These are phyloP conservation scores for Maniola hyperantus DNA, from an alignment of 2,888 invertebrate genomes.

Conservation along the genomic window DNA sequence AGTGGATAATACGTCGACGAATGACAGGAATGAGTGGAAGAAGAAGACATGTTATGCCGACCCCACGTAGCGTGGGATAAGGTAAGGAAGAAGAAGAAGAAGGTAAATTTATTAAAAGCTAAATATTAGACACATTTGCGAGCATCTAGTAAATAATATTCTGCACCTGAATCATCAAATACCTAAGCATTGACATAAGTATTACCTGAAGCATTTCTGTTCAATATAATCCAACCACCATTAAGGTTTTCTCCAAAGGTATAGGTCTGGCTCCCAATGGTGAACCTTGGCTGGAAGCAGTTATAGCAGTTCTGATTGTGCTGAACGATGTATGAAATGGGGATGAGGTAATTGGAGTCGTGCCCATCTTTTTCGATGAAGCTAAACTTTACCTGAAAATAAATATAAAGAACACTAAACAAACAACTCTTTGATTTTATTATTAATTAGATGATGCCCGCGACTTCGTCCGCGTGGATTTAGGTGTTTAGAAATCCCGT, in stretches of 20 bases:
- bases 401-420: not conserved
- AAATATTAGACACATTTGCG: too few relatives aligned
- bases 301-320: slow-evolving; percentile 68
- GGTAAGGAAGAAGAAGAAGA: too few relatives aligned
- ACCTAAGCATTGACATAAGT: not conserved
- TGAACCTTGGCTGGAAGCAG: slow-evolving; percentile 69
- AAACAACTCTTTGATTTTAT: not conserved
- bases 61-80: too few relatives aligned
- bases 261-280: slow-evolving; percentile 62
- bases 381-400: slow-evolving; percentile 67
- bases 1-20: too few relatives aligned
- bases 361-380: slow-evolving; percentile 52
- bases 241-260: slow-evolving; percentile 70
- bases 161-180: too few relatives aligned
- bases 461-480: too few relatives aligned
- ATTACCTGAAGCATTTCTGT: slow-evolving; percentile 69
- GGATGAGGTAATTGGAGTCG: slow-evolving; percentile 64
- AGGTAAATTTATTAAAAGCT: too few relatives aligned
- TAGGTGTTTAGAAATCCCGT: too few relatives aligned
- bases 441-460: too few relatives aligned
- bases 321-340: slow-evolving; percentile 69
- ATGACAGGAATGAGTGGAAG: too few relatives aligned
- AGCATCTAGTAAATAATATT: too few relatives aligned
- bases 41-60: too few relatives aligned
- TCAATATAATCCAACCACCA: slow-evolving; percentile 73